These are phyloP conservation scores for Melinaea marsaeus DNA, from an alignment of 2,888 invertebrate genomes.

Conservation along the genomic window DNA sequence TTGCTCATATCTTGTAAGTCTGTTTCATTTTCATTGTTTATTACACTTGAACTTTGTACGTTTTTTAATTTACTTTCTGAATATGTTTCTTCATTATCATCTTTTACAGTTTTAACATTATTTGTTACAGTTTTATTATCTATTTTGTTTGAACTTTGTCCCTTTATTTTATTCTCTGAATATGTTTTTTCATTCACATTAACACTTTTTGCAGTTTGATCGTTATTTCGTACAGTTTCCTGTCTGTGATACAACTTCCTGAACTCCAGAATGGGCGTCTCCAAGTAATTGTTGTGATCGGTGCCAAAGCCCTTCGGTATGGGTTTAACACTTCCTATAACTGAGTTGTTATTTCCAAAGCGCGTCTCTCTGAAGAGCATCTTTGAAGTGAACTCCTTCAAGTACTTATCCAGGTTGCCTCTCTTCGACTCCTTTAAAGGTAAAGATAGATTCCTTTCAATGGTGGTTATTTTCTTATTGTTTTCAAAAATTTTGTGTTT, in stretches of 20 bases:
- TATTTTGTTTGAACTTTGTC: not conserved
- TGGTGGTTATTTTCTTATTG: not conserved
- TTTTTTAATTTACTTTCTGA: conserved; percentile 15
- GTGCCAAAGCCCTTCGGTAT: conserved; percentile 38
- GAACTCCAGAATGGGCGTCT: conserved; percentile 60
- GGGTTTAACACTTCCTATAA: conserved; percentile 38
- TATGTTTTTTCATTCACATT: not conserved
- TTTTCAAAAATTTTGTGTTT: conserved; percentile 34
- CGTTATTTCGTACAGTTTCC: conserved; percentile 23
- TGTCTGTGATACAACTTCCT: conserved; percentile 55
- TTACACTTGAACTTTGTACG: not conserved
- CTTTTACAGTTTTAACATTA: not conserved
- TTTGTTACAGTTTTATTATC: conserved; percentile 14
- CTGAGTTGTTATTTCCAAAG: conserved; percentile 42
- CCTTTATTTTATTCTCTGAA: not conserved
- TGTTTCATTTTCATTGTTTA: not conserved
- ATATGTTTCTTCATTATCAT: conserved; percentile 20
- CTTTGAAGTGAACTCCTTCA: conserved; percentile 49
- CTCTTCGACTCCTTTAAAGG: conserved; percentile 28
- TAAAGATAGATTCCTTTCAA: too few relatives aligned
- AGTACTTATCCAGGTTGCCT: conserved; percentile 50
- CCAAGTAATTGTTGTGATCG: conserved; percentile 45
- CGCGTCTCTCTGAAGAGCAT: conserved; percentile 38
- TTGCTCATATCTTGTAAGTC: not conserved
- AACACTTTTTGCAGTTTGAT: not conserved